Base-by-base conservation (phyloP, 2,888 invertebrate species). In the Acleris emargana region DNA sequence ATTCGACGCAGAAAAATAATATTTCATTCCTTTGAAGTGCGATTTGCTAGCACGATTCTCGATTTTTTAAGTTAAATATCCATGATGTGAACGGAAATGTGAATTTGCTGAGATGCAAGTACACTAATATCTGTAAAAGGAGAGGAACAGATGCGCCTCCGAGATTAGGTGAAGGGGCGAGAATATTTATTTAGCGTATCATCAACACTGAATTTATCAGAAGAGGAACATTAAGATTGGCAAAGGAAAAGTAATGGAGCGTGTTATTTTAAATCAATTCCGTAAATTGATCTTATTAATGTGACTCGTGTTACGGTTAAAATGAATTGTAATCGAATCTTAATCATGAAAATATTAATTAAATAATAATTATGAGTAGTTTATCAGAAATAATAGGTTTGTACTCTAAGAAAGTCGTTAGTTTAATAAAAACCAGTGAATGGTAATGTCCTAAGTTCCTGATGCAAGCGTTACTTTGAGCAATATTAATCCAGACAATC, bases 131-230 rank as follows among this genome's bases (percentile, higher is more conserved):
- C 74, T 71, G 72, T 72, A 73, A 73, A 77, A 78, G 79, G 81
- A 81, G 81, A 79, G 76, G 75, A 76, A 76, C 79, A 81, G 81
- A 86, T 84, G 79, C 81, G 78, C 75, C 75, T 72, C 70, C 71
- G 71, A 68, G 68, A 71, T 70, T 61, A 71, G 72, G 77, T 74
- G 58, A 68, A 75, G 76, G 71, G 74, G 72, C 63, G 71, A 70
- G 73, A 73, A 75, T 76, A 81, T 80, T 80, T 81, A 79, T 82
- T 80, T 79, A 75, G 75, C 78, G 76, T 71, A 74, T 75, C 77
- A 50, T 72, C 74, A 72, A 57, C 69, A 72, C 68, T 64, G 73
- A 75, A 78, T 80, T 76, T 77, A 76, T 74, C 71, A 58, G 58
- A 64, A 45, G 54, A 47, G 38, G 38, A 25, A 50, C 18, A 42